phyloP scores from a whole-genome alignment of 2,113 vertebrate species.

The Phaethon lepturus region DNA sequence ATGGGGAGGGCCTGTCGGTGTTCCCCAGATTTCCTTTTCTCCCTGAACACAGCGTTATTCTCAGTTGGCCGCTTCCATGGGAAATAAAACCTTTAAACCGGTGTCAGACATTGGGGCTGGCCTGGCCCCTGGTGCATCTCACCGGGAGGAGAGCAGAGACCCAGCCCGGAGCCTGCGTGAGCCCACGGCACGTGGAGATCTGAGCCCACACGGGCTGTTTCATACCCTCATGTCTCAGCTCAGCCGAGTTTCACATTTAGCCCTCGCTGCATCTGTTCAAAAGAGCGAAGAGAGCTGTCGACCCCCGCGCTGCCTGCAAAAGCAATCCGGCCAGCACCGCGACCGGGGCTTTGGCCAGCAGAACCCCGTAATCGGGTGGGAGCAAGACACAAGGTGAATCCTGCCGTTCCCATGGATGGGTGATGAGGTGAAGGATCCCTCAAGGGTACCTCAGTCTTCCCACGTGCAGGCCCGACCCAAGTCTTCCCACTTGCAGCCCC shows the following conservation, averaged over 20 bases:
- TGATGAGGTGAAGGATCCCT: background rate
- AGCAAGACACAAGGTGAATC: background rate
- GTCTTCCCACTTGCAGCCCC: background rate
- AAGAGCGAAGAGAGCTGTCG: background rate
- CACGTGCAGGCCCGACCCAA: too few relatives aligned
- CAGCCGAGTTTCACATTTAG: background rate
- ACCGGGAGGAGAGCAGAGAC: background rate
- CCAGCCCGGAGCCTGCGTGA: background rate
- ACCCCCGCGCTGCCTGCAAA: accelerated
- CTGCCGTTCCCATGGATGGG: background rate
- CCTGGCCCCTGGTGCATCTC: accelerated
- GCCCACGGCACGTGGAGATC: background rate
- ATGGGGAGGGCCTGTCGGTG: background rate
- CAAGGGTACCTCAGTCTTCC: background rate
- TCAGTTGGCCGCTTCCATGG: background rate
- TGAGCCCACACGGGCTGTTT: background rate
- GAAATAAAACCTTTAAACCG: background rate
- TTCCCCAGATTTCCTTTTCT: background rate
- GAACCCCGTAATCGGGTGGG: background rate
- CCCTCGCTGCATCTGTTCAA: accelerated
- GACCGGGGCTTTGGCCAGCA: accelerated
- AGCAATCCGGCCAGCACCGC: accelerated
- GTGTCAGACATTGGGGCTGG: background rate
- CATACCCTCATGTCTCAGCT: background rate
- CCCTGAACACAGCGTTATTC: background rate